A percentile compares a stretch with the other conserved stretches of the same genome.
These are phyloP conservation scores for Agrochola circellaris DNA, from an alignment of 2,888 invertebrate genomes.

Conservation along the genomic window DNA sequence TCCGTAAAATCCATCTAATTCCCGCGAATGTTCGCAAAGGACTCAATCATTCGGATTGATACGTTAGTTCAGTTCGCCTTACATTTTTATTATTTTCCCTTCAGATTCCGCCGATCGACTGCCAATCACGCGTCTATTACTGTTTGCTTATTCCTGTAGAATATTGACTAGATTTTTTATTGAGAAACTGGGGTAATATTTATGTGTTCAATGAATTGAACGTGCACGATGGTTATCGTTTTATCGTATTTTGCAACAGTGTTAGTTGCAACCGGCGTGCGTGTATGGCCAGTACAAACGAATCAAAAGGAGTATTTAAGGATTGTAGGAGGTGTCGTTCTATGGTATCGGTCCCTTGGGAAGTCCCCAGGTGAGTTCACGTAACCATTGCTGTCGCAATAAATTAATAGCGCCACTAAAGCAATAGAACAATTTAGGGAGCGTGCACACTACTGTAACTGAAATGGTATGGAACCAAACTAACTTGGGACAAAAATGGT, in stretches of 20 bases:
- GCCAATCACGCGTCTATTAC: constrained; percentile 48
- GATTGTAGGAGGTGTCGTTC: too few species aligned
- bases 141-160: constrained; percentile 37
- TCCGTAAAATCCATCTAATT: constrained; percentile 41
- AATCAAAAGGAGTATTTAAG: too few species aligned
- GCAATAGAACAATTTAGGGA: neutral
- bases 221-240: neutral
- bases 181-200: constrained; percentile 13
- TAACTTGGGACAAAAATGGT: neutral
- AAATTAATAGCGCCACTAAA: too few species aligned
- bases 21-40: constrained; percentile 35
- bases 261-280: too few species aligned
- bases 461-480: neutral
- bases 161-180: constrained; percentile 30
- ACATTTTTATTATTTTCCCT: constrained; percentile 59
- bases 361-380: too few species aligned
- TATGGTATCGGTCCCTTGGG: too few species aligned
- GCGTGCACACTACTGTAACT: neutral
- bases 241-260: neutral
- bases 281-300: too few species aligned
- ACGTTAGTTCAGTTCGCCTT: constrained; percentile 50
- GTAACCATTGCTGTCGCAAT: too few species aligned
- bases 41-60: constrained; percentile 62
- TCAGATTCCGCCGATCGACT: constrained; percentile 42
- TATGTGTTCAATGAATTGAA: neutral